Percentiles rank a stretch among this genome's conserved stretches.
Evolutionary conservation across 2,113 vertebrate species (phyloP).

Genomic region (Malurus melanocephalus): DNA sequence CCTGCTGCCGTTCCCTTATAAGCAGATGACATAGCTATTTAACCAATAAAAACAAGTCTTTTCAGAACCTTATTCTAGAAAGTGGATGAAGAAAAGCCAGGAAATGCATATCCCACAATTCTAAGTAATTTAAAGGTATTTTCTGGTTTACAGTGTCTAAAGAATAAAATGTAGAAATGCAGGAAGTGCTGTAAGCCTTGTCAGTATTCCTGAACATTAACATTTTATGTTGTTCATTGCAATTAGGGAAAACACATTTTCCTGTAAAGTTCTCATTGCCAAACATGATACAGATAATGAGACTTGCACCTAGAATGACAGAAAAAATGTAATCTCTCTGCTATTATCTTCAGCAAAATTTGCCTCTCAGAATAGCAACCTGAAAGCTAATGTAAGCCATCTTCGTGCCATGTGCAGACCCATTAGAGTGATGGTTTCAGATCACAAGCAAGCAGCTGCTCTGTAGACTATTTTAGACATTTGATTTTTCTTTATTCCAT

Average conservation of each 20-base stretch:
- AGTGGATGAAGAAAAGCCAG: conserved; percentile 57
- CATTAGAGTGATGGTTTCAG: conserved; percentile 77
- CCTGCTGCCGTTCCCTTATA: conserved; percentile 78
- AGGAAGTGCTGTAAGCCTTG: conserved; percentile 54
- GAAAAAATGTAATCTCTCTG: conserved; percentile 69
- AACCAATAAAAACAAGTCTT: conserved; percentile 67
- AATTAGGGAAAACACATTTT: conserved; percentile 72
- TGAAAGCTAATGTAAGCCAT: conserved; percentile 79
- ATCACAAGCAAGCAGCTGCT: conserved; percentile 73
- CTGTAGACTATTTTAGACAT: conserved; percentile 67
- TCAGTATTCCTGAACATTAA: conserved; percentile 32
- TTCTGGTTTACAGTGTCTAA: conserved; percentile 41
- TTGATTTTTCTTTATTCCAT: conserved; percentile 73
- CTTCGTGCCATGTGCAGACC: conserved; percentile 69
- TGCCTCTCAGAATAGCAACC: conserved; percentile 74
- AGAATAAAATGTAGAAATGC: conserved; percentile 41
- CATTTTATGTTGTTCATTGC: conserved; percentile 64
- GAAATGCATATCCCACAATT: conserved; percentile 40
- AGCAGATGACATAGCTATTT: conserved; percentile 76
- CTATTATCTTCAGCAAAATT: conserved; percentile 78
- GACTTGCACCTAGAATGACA: conserved; percentile 72
- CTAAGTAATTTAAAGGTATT: conserved; percentile 60
- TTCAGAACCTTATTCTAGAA: conserved; percentile 74
- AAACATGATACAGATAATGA: conserved; percentile 72
- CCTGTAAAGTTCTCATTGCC: conserved; percentile 72